Evolutionary conservation across 2,113 vertebrate genomes (phyloP).

Genomic region (Leptodactylus fuscus): DNA sequence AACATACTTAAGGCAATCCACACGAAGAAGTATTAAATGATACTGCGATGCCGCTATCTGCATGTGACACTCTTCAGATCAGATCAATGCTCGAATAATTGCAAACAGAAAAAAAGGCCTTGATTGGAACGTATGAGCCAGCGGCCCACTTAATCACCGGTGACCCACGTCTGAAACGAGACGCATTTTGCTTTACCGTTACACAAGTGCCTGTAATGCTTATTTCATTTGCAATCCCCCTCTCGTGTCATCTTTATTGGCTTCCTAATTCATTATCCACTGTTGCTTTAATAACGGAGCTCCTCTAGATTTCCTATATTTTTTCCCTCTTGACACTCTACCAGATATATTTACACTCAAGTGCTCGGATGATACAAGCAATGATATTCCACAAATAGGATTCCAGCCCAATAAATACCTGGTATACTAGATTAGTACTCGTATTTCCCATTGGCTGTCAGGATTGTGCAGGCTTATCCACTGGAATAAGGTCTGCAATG

Average conservation of each 20-base stretch:
- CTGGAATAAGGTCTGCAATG: slow-evolving; percentile 51
- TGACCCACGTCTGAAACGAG: slow-evolving; percentile 6
- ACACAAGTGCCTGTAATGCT: slow-evolving; percentile 14
- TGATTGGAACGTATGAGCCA: background rate
- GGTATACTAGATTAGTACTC: slow-evolving; percentile 25
- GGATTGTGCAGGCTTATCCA: slow-evolving; percentile 44
- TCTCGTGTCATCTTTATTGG: background rate
- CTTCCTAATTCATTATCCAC: background rate
- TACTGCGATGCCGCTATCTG: background rate
- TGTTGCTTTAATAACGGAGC: background rate
- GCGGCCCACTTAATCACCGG: background rate
- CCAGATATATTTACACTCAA: background rate
- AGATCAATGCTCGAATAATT: background rate
- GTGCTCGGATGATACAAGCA: slow-evolving; percentile 17
- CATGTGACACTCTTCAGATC: background rate
- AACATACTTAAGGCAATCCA: background rate
- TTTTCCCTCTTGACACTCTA: background rate
- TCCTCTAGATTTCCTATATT: background rate
- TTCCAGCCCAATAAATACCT: slow-evolving; percentile 28
- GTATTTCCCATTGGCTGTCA: slow-evolving; percentile 49
- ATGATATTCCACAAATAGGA: slow-evolving; percentile 4
- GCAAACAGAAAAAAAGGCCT: background rate
- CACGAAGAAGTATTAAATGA: background rate
- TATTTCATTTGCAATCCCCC: background rate
- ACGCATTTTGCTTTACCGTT: background rate